Conservation (phyloP, 2,888 invertebrate species). For the Drosophila longiperda region DNA sequence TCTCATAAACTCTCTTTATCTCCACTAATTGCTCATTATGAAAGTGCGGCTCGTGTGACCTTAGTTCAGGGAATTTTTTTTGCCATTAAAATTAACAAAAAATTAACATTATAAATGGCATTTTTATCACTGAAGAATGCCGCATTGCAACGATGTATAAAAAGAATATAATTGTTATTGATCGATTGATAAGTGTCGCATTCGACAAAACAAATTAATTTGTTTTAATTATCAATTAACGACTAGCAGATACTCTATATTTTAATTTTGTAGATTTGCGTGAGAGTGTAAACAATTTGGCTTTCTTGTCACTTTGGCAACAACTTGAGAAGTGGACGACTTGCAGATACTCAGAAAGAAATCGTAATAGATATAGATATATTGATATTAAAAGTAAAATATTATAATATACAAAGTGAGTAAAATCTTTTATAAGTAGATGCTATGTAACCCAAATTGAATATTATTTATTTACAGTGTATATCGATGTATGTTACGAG, state of each 20-base stretch:
- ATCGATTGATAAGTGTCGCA: constrained; percentile 16
- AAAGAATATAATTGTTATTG: constrained; percentile 10
- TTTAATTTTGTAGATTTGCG: too few species aligned
- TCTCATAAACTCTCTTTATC: neutral
- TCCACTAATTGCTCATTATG: constrained; percentile 21
- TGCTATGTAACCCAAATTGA: neutral
- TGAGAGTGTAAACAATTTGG: neutral
- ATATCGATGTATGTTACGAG: neutral
- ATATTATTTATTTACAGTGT: neutral
- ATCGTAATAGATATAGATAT: neutral
- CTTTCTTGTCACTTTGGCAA: neutral
- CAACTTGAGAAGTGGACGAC: neutral
- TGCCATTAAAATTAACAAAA: constrained; percentile 7
- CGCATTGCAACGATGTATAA: constrained; percentile 4
- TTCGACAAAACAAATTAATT: neutral
- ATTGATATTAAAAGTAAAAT: neutral
- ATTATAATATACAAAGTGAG: neutral
- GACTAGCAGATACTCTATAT: neutral
- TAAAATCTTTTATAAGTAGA: neutral
- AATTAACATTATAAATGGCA: constrained; percentile 13
- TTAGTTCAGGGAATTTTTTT: constrained; percentile 11
- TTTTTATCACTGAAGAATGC: constrained; percentile 15
- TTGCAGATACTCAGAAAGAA: neutral
- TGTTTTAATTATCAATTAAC: neutral
- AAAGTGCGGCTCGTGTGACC: constrained; percentile 37